Conservation (phyloP, 2,888 invertebrate species). For the Oligia latruncula region DNA sequence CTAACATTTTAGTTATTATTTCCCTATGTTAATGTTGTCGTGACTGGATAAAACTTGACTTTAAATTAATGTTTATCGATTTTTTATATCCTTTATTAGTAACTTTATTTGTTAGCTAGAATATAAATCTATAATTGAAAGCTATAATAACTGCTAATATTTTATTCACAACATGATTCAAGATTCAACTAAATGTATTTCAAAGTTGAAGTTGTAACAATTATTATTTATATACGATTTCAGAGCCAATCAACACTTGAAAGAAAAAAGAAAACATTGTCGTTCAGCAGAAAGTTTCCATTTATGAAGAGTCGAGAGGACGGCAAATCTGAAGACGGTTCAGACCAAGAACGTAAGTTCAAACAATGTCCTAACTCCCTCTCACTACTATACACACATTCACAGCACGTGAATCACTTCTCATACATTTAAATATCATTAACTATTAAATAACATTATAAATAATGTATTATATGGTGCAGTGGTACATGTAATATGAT, state of each 20-base stretch:
- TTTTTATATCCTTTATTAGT: conserved; percentile 12
- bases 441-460: conserved; percentile 64
- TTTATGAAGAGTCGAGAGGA: conserved; percentile 99
- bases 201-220: not conserved
- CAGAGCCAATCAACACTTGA: conserved; percentile 97
- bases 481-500: conserved; percentile 61
- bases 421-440: conserved; percentile 60
- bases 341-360: conserved; percentile 99
- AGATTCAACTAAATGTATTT: not conserved
- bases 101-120: conserved; percentile 9
- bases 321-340: conserved; percentile 97
- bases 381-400: conserved; percentile 42
- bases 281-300: conserved; percentile 99
- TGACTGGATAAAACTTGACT: conserved; percentile 20
- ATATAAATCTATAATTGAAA: not conserved
- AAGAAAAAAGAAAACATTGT: conserved; percentile 99
- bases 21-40: conserved; percentile 40
- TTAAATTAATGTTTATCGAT: conserved; percentile 22
- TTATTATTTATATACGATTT: conserved; percentile 37
- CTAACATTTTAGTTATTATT: conserved; percentile 31
- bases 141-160: conserved; percentile 5
- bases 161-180: conserved; percentile 6
- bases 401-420: conserved; percentile 55
- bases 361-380: conserved; percentile 25
- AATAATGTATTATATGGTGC: conserved; percentile 69